phyloP scores from a whole-genome alignment of 2,797 vertebrate genomes.

The Trichosurus vulpecula region DNA sequence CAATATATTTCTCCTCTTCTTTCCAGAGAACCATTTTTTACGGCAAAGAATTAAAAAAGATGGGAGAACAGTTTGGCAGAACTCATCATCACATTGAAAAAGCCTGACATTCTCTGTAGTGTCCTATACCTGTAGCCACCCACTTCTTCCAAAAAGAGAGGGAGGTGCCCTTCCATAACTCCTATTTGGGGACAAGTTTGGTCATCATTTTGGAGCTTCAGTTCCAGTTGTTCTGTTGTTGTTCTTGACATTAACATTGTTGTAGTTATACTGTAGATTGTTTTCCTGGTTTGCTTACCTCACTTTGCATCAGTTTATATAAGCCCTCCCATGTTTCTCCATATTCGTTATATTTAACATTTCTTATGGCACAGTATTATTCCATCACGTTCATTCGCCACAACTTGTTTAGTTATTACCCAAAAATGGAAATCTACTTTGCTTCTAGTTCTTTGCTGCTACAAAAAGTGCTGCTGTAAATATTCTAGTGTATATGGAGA shows the following conservation, averaged over 20 bases:
- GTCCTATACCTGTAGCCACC: not conserved
- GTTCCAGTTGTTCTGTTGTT: not conserved
- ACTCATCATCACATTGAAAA: not conserved
- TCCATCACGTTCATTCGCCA: too few relatives aligned
- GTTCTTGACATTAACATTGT: not conserved
- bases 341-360: not conserved
- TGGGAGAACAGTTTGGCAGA: not conserved
- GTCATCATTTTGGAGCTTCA: not conserved
- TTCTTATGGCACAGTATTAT: too few relatives aligned
- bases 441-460: not conserved
- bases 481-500: too few relatives aligned
- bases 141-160: not conserved
- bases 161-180: not conserved
- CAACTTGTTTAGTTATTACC: too few relatives aligned
- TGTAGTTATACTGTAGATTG: not conserved
- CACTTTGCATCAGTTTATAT: not conserved
- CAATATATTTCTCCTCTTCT: not conserved
- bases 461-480: too few relatives aligned
- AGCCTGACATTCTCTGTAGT: not conserved
- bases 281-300: not conserved
- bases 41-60: not conserved
- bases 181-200: not conserved
- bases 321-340: not conserved
- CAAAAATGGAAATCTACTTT: not conserved
- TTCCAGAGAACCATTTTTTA: not conserved